Percentiles rank a stretch among this genome's conserved stretches.
Conservation (phyloP, 2,888 invertebrate species). For the Callinectes sapidus region DNA sequence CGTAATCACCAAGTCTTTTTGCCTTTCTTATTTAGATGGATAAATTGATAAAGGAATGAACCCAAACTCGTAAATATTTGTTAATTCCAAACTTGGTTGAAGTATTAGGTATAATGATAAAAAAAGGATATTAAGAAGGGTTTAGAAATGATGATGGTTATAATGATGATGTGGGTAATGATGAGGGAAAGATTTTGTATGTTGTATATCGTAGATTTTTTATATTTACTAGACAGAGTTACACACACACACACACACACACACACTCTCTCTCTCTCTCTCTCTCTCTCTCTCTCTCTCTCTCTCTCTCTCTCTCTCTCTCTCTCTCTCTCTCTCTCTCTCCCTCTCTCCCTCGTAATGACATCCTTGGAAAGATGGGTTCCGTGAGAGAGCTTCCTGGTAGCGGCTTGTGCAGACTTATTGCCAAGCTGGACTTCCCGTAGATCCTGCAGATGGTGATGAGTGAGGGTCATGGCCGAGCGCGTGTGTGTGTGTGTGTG, state of each 20-base stretch:
- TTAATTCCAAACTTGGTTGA: not conserved
- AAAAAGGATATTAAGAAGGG: not conserved
- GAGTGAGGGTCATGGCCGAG: not conserved
- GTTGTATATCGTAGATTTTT: too few relatives aligned
- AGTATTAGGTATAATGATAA: not conserved
- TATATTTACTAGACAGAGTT: too few relatives aligned
- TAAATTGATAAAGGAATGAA: too few relatives aligned
- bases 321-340: not conserved
- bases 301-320: not conserved
- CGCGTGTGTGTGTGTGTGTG: not conserved
- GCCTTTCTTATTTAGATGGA: too few relatives aligned
- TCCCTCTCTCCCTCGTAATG: not conserved
- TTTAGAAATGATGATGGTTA: too few relatives aligned
- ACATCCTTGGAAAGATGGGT: not conserved
- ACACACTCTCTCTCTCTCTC: not conserved
- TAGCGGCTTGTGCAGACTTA: not conserved
- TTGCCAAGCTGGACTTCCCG: not conserved
- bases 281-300: not conserved
- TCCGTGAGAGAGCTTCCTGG: not conserved
- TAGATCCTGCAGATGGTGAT: not conserved
- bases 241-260: too few relatives aligned
- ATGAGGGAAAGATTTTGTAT: too few relatives aligned
- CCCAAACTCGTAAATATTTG: not conserved
- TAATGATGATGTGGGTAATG: too few relatives aligned
- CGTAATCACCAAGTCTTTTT: too few relatives aligned